Base-by-base conservation (phyloP, 1,140 invertebrate species). In the Branchinecta lynchi region DNA sequence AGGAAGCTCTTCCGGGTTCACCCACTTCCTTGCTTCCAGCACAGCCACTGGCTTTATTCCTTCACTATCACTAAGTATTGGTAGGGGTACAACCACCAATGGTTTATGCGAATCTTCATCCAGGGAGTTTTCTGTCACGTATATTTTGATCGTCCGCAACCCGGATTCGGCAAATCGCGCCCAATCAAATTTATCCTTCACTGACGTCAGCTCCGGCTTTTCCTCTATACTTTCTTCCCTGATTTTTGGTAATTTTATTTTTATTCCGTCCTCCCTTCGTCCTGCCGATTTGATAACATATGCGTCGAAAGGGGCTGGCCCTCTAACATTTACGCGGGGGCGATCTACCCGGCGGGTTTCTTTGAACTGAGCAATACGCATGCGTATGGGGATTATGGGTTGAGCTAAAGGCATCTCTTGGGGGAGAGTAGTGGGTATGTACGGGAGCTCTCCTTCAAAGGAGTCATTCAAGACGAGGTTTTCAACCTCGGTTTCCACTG, bases 311-410 rank as follows among this genome's bases (percentile, higher is more conserved):
- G 86, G 82, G 7, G 85, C 85, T 20, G 88, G 86, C 78, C 87
- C 88, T 51, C 90, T 85, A 3, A 89, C 89, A 60, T 89, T 89
- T 21, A 86, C 88, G n/a, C 89, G 90, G 8, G 91, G 82, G 17
- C 92, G 92, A 72, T 92, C 81, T 73, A 92, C 89, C 69, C 92
- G 86, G 0, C 90, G 89, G 73, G 85, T 90, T n/a, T 87, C 92
- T 72, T 84, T 88, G 21, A 86, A 82, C 76, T 86, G 82, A 73
- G 79, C 76, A 44, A 87, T 82, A 68, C 90, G 81, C 76, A 90
- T 85, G 74, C 86, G 87, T 66, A 90, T 84, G 21, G 90, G 89
- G 66, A 91, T 82, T 69, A 92, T 87, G 1, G 88, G 87, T 69
- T 91, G 79, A 15, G 86, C 89, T 65, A 87, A 82, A 8, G 89